Base-by-base conservation (phyloP, 2,888 invertebrate genomes). In the Aporophyla lueneburgensis region DNA sequence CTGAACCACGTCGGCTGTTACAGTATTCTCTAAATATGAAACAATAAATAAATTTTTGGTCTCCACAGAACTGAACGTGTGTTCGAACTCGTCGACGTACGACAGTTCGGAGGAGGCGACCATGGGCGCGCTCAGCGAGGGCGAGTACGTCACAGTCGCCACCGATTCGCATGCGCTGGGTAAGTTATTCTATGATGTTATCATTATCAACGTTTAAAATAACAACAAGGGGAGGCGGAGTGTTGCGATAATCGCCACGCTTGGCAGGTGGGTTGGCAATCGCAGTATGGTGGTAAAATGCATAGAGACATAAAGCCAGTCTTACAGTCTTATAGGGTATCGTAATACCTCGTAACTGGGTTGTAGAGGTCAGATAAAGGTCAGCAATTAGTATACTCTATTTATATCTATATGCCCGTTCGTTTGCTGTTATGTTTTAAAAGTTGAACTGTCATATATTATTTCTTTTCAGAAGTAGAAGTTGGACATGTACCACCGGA, bases 71-170 rank as follows among this genome's bases (percentile, higher is more conserved):
- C 93, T 97, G 89, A 96, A 96, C 82, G 95, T 95, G 80, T 97
- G 97, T 89, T 97, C 97, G 74, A 97, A 97, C 89, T 97, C 97
- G 73, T 97, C 97, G 1, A 94, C 97, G 12, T 97, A 97, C 90
- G 97, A 97, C 83, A 97, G 97, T 91, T 97, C 97, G 1, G 97
- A 97, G 82, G 97, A 97, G 85, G 95, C 97, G 0, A 96, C 96
- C 0, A 94, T 97, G 83, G 97, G 97, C 2, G 97, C 96, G 21
- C 95, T 97, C 65, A 97, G 97, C 88, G 97, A 97, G 86, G 96
- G 92, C 80, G 97, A 97, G 89, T 96, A 97, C 85, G 97, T 97
- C 81, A 91, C 93, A 5, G 95, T 95, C 59, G 93, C 93, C 6
- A 90, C 84, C 68, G 93, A 93, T 83, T 91, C 97, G 63, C 96